These are phyloP conservation scores for Liparis tanakae DNA, from an alignment of 2,797 vertebrate genomes.

Conservation along the genomic window DNA sequence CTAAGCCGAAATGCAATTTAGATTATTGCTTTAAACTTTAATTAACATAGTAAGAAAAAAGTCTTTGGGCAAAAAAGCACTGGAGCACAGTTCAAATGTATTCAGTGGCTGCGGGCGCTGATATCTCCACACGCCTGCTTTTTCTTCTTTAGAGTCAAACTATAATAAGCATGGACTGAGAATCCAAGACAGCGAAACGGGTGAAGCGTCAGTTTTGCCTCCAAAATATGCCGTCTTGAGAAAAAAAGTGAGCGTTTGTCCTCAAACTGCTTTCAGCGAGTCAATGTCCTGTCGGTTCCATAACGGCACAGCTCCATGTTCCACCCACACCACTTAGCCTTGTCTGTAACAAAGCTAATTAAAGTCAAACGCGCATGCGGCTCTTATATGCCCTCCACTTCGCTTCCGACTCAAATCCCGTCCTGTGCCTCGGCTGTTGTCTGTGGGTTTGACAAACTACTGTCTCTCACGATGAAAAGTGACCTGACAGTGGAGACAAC, in stretches of 20 bases:
- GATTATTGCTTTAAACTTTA: constrained; percentile 45
- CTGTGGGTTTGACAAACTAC: constrained; percentile 35
- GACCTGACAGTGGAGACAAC: constrained; percentile 34
- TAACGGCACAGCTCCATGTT: constrained; percentile 18
- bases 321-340: constrained; percentile 45
- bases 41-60: constrained; percentile 42
- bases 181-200: constrained; percentile 11
- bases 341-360: constrained; percentile 62
- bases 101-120: constrained; percentile 33
- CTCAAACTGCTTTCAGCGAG: constrained; percentile 15
- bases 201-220: neutral
- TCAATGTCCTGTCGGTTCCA: constrained; percentile 22
- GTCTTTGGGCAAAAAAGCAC: constrained; percentile 21
- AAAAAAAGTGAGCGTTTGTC: neutral
- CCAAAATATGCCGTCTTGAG: neutral
- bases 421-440: constrained; percentile 53
- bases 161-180: constrained; percentile 39
- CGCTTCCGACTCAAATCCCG: constrained; percentile 28
- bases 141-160: constrained; percentile 26
- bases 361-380: constrained; percentile 53
- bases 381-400: constrained; percentile 35
- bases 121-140: constrained; percentile 12
- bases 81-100: constrained; percentile 32
- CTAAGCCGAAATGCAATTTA: constrained; percentile 24
- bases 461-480: constrained; percentile 32